Evolutionary conservation across 2,113 vertebrate genomes (phyloP).

Genomic region (Shinisaurus crocodilurus): DNA sequence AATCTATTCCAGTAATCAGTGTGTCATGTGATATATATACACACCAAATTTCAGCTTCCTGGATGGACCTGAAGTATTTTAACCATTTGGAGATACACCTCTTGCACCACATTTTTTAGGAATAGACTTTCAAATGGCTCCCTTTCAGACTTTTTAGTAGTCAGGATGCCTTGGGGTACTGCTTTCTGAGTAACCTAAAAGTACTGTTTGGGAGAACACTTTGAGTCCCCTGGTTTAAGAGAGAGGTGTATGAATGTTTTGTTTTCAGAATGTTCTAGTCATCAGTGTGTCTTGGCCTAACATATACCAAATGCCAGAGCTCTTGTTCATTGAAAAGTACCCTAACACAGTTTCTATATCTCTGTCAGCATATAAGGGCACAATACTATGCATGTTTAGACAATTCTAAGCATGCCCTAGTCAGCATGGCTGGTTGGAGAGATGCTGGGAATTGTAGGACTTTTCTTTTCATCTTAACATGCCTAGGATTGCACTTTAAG

Average conservation of each 20-base stretch:
- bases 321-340: neutral
- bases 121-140: neutral
- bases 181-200: too few species aligned
- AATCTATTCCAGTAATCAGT: neutral
- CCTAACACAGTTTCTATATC: neutral
- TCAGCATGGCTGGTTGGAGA: too few species aligned
- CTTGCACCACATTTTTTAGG: neutral
- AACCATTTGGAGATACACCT: neutral
- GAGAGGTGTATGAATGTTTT: neutral
- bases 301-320: neutral
- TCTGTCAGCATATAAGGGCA: neutral
- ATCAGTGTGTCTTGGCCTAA: neutral
- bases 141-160: too few species aligned
- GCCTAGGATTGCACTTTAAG: too few species aligned
- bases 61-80: neutral
- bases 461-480: too few species aligned
- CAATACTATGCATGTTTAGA: too few species aligned
- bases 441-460: too few species aligned
- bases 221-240: neutral
- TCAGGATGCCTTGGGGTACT: too few species aligned
- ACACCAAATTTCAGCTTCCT: neutral
- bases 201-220: neutral
- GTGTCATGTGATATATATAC: neutral
- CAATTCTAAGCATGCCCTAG: too few species aligned
- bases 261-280: neutral